These are phyloP conservation scores for Cladopsammia gracilis DNA, from an alignment of 64 coral and sea anemone genomes.

Conservation along the genomic window DNA sequence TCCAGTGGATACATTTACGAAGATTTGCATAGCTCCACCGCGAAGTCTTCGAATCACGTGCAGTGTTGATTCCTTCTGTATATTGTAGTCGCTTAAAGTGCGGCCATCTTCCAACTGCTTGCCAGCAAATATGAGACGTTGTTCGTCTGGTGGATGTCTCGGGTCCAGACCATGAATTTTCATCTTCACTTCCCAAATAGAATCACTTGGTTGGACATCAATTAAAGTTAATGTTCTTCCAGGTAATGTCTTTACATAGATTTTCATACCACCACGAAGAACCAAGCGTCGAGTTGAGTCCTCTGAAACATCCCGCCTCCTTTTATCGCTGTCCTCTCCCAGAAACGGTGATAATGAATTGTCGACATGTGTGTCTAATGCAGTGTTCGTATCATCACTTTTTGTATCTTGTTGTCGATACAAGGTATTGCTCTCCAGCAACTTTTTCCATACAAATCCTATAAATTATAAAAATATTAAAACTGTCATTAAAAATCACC, in stretches of 20 bases:
- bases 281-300: too few relatives aligned
- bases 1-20: neutral
- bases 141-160: neutral
- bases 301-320: too few relatives aligned
- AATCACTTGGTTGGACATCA: neutral
- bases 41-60: neutral
- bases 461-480: too few relatives aligned
- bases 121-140: neutral
- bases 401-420: too few relatives aligned
- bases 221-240: neutral
- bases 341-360: too few relatives aligned
- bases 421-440: too few relatives aligned
- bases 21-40: neutral
- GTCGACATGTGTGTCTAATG: too few relatives aligned
- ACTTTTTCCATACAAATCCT: too few relatives aligned
- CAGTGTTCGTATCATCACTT: too few relatives aligned
- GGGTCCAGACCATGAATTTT: neutral
- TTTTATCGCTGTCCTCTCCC: too few relatives aligned
- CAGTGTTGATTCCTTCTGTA: neutral
- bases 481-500: too few relatives aligned
- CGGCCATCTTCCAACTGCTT: neutral
- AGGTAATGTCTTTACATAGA: neutral
- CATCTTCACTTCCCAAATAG: neutral
- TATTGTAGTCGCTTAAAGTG: slow-evolving; percentile 42
- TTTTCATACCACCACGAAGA: neutral